phyloP scores from a whole-genome alignment of 2,113 vertebrate genomes.

The Tragelaphus scriptus region DNA sequence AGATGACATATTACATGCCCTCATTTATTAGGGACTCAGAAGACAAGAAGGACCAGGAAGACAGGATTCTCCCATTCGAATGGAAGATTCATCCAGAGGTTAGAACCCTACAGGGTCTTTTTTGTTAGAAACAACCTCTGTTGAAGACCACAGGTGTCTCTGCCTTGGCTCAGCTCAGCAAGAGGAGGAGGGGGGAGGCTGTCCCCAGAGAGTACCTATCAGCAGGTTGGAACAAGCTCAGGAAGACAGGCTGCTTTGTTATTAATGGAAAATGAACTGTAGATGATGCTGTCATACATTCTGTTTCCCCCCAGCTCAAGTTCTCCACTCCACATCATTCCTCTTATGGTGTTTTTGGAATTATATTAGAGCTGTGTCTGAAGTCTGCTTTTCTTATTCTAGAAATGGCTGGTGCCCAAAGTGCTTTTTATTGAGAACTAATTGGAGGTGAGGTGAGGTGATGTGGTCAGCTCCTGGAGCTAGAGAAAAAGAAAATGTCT shows the following conservation, averaged over 20 bases:
- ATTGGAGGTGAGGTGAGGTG: slow-evolving; percentile 22
- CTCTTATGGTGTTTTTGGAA: slow-evolving; percentile 2
- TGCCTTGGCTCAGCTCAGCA: neutral
- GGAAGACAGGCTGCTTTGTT: slow-evolving; percentile 21
- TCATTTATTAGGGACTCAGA: neutral
- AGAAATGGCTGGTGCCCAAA: slow-evolving; percentile 43
- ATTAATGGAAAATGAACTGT: slow-evolving; percentile 39
- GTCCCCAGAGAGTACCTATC: neutral
- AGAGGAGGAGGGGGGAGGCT: neutral
- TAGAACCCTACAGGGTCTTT: neutral
- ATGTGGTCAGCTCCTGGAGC: slow-evolving; percentile 49
- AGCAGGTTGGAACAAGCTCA: slow-evolving; percentile 29
- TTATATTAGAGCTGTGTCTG: neutral
- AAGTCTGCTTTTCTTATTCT: neutral
- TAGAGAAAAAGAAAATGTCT: slow-evolving; percentile 41
- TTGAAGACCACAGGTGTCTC: neutral
- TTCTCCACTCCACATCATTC: neutral
- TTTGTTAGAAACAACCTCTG: neutral
- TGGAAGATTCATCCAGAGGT: neutral
- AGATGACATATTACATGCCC: neutral
- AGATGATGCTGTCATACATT: neutral
- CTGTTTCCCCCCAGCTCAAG: neutral
- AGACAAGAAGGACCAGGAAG: neutral
- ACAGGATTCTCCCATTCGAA: neutral
- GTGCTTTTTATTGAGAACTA: slow-evolving; percentile 44